phyloP scores from a whole-genome alignment of 2,888 invertebrate species.

The Melieria omissa region DNA sequence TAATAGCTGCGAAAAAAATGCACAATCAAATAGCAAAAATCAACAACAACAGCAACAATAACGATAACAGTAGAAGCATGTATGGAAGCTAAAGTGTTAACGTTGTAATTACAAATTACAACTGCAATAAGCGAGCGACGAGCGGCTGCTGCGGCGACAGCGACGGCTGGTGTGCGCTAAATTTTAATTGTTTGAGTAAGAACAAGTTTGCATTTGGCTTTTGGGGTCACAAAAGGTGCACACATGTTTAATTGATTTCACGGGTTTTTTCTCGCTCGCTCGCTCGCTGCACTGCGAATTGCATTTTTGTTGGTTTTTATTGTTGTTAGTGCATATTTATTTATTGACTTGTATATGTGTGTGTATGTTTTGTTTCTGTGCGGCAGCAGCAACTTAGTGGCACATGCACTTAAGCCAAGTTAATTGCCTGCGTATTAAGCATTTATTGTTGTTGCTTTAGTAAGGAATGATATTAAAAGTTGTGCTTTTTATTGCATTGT shows the following conservation, averaged over 20 bases:
- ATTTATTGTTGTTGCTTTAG: not conserved
- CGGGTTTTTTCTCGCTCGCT: constrained; percentile 20
- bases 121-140: too few species aligned
- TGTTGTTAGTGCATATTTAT: constrained; percentile 2
- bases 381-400: not conserved
- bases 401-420: not conserved
- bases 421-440: constrained; percentile 30
- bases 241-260: constrained; percentile 53
- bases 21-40: not conserved
- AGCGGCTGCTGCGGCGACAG: too few species aligned
- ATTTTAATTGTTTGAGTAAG: constrained; percentile 26
- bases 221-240: constrained; percentile 56
- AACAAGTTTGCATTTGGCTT: constrained; percentile 59
- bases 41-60: constrained; percentile 1
- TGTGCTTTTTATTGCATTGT: not conserved
- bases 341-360: not conserved
- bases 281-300: constrained; percentile 38
- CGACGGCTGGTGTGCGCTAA: constrained; percentile 31
- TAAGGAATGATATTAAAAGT: not conserved
- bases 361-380: constrained; percentile 20
- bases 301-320: constrained; percentile 10
- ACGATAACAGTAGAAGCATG: not conserved
- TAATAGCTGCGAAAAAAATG: not conserved
- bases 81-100: constrained; percentile 46
- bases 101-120: constrained; percentile 49